Base-by-base conservation (phyloP, 2,888 invertebrate genomes). In the Sphaerophoria taeniata region DNA sequence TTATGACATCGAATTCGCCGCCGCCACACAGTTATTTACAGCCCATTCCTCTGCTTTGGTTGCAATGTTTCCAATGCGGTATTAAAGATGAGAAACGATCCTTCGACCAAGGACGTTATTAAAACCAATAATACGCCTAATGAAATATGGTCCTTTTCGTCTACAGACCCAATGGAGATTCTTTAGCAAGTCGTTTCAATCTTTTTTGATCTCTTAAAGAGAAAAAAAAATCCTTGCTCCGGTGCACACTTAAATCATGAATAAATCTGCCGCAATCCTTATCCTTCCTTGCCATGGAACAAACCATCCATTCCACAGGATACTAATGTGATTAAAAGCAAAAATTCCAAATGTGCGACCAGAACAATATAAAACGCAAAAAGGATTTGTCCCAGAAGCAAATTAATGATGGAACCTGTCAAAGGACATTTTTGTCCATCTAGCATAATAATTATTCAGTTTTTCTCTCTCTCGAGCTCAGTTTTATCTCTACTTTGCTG, bases 391-490 rank as follows among this genome's bases (percentile, higher is more conserved):
- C 76, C 76, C 58, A 36, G n/a, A n/a, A 58, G 43, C 55, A 63
- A 73, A 80, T 85, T 85, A 85, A 85, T 85, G 80, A 77, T 77
- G 49, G 55, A 72, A 81, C 56, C 70, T 77, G 85, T 85, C 85
- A 85, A 85, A 85, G 81, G 72, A 81, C 75, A 49, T 69, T 81
- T 85, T 81, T 69, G 85, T 77, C 81, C 81, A 81, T 72, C 81
- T 69, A 85, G 85, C 76, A 85, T 81, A 81, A 85, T 81, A 81
- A 85, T 85, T 81, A 81, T 85, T 85, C 85, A 85, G 60, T 60
- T 60, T 60, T 43, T 12, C 34, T 51, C 24, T 24, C 39, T 1
- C 7, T 16, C 6, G 43, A 43, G 39, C 16, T 16, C 11, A 31
- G 39, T 60, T 60, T 60, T 60, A 60, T 60, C 60, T 60, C 16